Base-by-base conservation (phyloP, 2,797 vertebrate genomes). In the Astyanax mexicanus region DNA sequence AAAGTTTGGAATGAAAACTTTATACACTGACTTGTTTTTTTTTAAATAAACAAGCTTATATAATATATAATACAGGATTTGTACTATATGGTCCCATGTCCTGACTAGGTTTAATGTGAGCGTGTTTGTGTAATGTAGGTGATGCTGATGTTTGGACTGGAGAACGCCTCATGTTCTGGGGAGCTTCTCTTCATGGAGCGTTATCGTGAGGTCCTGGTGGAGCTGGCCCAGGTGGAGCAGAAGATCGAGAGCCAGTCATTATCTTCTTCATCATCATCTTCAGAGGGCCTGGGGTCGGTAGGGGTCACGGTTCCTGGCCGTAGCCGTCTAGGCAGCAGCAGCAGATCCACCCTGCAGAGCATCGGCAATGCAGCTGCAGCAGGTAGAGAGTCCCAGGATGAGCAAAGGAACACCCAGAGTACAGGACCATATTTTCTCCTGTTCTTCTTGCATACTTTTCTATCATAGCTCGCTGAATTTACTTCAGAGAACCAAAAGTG, bases 311-410 rank as follows among this genome's bases (percentile, higher is more conserved):
- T 72, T 0, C 0, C 74, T 0, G 90, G 86, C 47, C 84, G 92
- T 80, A 83, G 62, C 21, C 86, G 93, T 15, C 79, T 93, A 72
- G 92, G 93, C 21, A 93, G 94, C 86, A 96, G 95, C 45, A 95
- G 96, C 61, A 90, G 93, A 19, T 96, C 94, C 0, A 99, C 97
- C 0, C 90, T 99, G 10, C 96, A 98, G 81, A 97, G 96, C 80
- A 99, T 99, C 23, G 98, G 96, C 57, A 97, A 87, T 0, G 98
- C 98, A 3, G 98, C 98, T 0, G 98, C 98, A 17, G 98, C 97
- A 89, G 98, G 98, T 99, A 29, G 29, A 29, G 5, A 32, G 29
- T 32, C n/a, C n/a, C n/a, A n/a, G n/a, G n/a, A n/a, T n/a, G n/a
- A n/a, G n/a, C n/a, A n/a, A n/a, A n/a, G n/a, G n/a, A n/a, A n/a